These are phyloP conservation scores for Austrofundulus limnaeus DNA, from an alignment of 2,113 vertebrate genomes.

Conservation along the genomic window DNA sequence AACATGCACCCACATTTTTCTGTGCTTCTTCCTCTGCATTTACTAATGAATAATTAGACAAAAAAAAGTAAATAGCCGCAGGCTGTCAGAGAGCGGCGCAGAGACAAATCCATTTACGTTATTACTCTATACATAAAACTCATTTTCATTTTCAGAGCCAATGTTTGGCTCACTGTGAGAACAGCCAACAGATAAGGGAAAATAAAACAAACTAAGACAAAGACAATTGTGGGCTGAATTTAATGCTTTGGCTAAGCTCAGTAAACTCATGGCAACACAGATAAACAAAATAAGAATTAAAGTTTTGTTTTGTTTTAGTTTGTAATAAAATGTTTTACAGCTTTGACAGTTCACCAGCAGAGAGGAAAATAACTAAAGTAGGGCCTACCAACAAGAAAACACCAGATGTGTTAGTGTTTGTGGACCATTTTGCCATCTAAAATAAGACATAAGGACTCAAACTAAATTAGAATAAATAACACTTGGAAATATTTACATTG, in stretches of 20 bases:
- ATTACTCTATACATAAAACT: conserved; percentile 81
- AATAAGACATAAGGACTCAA: not conserved
- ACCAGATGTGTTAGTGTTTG: not conserved
- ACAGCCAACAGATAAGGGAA: conserved; percentile 77
- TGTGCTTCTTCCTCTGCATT: conserved; percentile 62
- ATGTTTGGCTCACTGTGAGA: conserved; percentile 73
- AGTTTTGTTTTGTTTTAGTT: conserved; percentile 16
- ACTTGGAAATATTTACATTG: not conserved
- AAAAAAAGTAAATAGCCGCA: conserved; percentile 70
- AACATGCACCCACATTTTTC: conserved; percentile 65
- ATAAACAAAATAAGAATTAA: conserved; percentile 26
- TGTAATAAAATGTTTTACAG: conserved; percentile 22
- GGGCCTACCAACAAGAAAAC: not conserved
- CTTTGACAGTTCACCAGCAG: conserved; percentile 11
- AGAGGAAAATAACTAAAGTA: conserved; percentile 20
- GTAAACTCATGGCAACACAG: conserved; percentile 29
- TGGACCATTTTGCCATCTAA: not conserved
- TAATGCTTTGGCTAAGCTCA: conserved; percentile 40
- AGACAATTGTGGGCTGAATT: conserved; percentile 63
- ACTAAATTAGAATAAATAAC: not conserved
- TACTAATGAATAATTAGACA: conserved; percentile 82
- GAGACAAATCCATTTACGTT: conserved; percentile 79
- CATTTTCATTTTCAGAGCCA: conserved; percentile 77
- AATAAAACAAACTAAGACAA: conserved; percentile 70
- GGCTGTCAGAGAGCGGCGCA: conserved; percentile 41